These are phyloP conservation scores for Thecocarcelia acutangulata DNA, from an alignment of 2,888 invertebrate species.

Conservation along the genomic window DNA sequence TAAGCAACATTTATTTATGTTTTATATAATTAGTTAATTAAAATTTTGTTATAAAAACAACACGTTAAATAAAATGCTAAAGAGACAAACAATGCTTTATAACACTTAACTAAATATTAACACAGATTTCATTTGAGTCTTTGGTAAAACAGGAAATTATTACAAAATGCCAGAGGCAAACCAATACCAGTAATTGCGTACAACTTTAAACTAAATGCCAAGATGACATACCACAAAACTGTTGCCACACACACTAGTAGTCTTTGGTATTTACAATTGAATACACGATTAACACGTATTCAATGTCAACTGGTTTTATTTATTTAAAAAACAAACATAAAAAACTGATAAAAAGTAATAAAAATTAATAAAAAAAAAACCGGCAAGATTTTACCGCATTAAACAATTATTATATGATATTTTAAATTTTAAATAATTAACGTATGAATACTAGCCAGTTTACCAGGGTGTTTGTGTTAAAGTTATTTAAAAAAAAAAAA, in stretches of 20 bases:
- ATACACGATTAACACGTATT: conserved; percentile 53
- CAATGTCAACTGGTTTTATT: conserved; percentile 68
- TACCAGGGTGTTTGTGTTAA: neutral
- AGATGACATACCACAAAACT: conserved; percentile 55
- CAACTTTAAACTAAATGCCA: conserved; percentile 56
- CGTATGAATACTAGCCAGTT: conserved; percentile 2
- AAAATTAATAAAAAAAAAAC: conserved; percentile 1
- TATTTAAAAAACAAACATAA: neutral
- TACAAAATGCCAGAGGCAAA: conserved; percentile 16
- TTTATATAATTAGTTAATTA: conserved; percentile 25
- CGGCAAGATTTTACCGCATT: conserved; percentile 26
- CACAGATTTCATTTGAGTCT: conserved; percentile 40
- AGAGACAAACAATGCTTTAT: neutral
- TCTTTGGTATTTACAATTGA: conserved; percentile 48
- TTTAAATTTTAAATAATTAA: conserved; percentile 28
- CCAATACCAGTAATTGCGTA: conserved; percentile 2
- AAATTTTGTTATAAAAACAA: conserved; percentile 17
- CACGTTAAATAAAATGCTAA: neutral
- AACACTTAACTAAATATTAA: conserved; percentile 44
- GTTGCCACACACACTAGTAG: conserved; percentile 26
- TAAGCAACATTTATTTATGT: neutral
- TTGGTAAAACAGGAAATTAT: conserved; percentile 64
- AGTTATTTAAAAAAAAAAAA: conserved; percentile 1
- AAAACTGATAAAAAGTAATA: neutral
- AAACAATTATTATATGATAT: conserved; percentile 11